Base-by-base conservation (phyloP, 2,797 vertebrate genomes). In the Arctocebus calabarensis region DNA sequence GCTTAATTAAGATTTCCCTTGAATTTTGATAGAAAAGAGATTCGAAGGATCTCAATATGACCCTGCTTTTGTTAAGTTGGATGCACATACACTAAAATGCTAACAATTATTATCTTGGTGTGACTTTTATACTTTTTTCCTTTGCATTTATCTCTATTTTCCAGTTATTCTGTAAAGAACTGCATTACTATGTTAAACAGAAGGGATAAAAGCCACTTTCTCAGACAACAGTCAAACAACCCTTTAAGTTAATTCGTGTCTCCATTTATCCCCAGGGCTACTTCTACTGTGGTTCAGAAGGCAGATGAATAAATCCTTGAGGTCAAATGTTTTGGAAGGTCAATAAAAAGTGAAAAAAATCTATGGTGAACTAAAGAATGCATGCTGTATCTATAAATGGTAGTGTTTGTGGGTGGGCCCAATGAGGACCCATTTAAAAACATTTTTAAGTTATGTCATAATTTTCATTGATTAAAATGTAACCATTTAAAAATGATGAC, bases 281-380 rank as follows among this genome's bases (percentile, higher is more conserved):
- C n/a, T 74, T 90, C 27, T 22, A 89, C n/a, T 2, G 14, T 34
- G 16, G 37, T 78, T 90, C 66, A 52, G 75, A 92, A 81, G 29
- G 32, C 29, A 92, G 55, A 45, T 84, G n/a, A 88, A 73, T 84
- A 94, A 73, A 78, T 82, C 57, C 37, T 91, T 66, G 59, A 89
- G 22, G 23, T 52, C 22, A 45, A 11, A 14, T 29, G 23, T 74
- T 25, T 90, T 94, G 64, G 34, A 85, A 94, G 6, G 17, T 81
- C 64, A 90, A n/a, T 13, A 86, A 37, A 57, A 96, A 93, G 64
- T 88, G 25, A 84, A 70, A 83, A 83, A 20, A 94, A 89, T 45
- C 22, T 34, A n/a, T 59, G 62, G 40, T 52, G 11, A 95, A 85
- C 37, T 94, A 22, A 29, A 64, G 45, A 89, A 83, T 40, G 9